These are phyloP conservation scores for Ophion ellenae DNA, from an alignment of 2,888 invertebrate genomes.

Conservation along the genomic window DNA sequence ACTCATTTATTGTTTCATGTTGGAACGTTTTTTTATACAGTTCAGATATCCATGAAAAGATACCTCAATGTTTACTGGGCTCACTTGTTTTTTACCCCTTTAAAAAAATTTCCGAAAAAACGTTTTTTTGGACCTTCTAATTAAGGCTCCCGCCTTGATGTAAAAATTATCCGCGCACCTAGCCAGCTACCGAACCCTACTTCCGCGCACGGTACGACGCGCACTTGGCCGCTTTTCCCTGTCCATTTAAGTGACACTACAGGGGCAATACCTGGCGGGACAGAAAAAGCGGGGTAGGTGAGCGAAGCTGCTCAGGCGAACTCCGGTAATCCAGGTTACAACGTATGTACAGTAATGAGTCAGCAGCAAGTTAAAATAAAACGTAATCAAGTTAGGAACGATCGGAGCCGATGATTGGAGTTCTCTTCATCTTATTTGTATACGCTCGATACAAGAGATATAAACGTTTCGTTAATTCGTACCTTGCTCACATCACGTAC, in stretches of 20 bases:
- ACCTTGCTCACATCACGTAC: slow-evolving; percentile 21
- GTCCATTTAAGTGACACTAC: not conserved
- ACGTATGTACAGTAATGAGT: not conserved
- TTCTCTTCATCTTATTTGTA: slow-evolving; percentile 22
- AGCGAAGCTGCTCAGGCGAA: not conserved
- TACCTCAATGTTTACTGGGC: no score
- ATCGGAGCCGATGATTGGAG: slow-evolving; percentile 37
- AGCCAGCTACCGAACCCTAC: not conserved
- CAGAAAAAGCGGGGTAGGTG: not conserved
- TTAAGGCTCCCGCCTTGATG: not conserved
- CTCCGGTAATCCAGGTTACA: not conserved
- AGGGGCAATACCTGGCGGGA: not conserved
- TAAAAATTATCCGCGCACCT: not conserved
- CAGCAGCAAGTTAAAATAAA: slow-evolving; percentile 27
- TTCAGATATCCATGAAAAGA: no score
- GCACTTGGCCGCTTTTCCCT: not conserved
- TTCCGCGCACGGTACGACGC: not conserved
- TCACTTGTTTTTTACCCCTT: no score
- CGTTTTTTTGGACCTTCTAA: no score
- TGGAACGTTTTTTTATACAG: no score
- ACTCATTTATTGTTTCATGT: no score
- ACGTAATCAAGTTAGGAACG: slow-evolving; percentile 40
- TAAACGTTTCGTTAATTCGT: slow-evolving; percentile 61
- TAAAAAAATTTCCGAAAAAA: no score
- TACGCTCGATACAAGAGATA: slow-evolving; percentile 40